phyloP scores from a whole-genome alignment of 2,888 invertebrate species.

The Sycophila texana region DNA sequence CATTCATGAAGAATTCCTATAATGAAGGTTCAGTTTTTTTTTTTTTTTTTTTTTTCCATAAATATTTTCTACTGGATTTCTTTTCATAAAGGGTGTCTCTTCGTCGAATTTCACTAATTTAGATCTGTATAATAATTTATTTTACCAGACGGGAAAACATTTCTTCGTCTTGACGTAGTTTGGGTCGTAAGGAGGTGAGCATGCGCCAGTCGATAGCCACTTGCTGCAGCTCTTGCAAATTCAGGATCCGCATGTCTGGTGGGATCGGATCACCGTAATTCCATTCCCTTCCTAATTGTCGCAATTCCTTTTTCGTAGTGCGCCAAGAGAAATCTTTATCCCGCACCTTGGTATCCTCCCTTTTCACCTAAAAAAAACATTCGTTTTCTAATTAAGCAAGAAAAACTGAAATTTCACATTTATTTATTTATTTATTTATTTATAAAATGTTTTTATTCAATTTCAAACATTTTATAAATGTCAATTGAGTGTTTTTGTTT shows the following conservation, averaged over 20 bases:
- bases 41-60: too few species aligned
- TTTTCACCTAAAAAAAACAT: slow-evolving; percentile 78
- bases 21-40: not conserved
- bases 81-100: too few species aligned
- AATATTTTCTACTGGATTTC: too few species aligned
- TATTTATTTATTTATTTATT: too few species aligned
- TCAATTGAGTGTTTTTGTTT: too few species aligned
- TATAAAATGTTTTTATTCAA: too few species aligned
- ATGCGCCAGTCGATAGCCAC: slow-evolving; percentile 95
- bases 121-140: too few species aligned
- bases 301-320: slow-evolving; percentile 84
- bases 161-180: slow-evolving; percentile 89
- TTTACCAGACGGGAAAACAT: slow-evolving; percentile 82
- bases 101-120: too few species aligned
- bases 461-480: too few species aligned
- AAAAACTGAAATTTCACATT: too few species aligned
- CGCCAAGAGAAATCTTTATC: slow-evolving; percentile 87
- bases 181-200: slow-evolving; percentile 91
- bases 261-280: slow-evolving; percentile 89
- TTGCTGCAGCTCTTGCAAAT: slow-evolving; percentile 86
- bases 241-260: slow-evolving; percentile 85
- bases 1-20: too few species aligned
- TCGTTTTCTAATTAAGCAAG: not conserved
- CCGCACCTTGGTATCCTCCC: slow-evolving; percentile 86
- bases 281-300: slow-evolving; percentile 79